Evolutionary conservation across 30 jellyfish, hydroid and myxozoan species (phyloP).

Genomic region (Cassiopea xamachana): DNA sequence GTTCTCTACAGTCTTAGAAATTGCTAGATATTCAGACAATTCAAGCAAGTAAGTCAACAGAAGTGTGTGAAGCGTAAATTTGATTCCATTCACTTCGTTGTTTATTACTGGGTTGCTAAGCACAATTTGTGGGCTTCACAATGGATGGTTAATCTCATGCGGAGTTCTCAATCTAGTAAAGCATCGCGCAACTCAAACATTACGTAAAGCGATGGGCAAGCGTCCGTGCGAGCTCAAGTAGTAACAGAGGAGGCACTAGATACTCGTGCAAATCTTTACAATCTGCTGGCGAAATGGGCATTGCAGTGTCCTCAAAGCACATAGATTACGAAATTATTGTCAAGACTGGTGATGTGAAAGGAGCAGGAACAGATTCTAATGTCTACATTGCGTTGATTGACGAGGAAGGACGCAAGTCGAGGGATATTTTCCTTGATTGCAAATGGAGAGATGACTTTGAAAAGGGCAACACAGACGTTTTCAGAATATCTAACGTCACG

Average conservation of each 20-base stretch:
- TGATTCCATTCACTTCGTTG: not conserved
- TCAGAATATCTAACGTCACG: constrained; percentile 76
- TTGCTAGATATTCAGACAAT: too few relatives aligned
- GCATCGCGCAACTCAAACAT: not conserved
- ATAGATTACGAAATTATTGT: constrained; percentile 82
- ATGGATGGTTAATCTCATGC: constrained; percentile 8
- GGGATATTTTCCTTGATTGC: constrained; percentile 77
- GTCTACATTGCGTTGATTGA: constrained; percentile 85
- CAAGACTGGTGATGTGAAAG: constrained; percentile 97
- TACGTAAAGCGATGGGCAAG: not conserved
- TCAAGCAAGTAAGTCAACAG: too few relatives aligned
- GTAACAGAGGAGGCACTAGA: not conserved
- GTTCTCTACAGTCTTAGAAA: too few relatives aligned
- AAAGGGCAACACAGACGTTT: constrained; percentile 84
- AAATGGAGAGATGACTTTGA: constrained; percentile 96
- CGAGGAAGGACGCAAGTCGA: constrained; percentile 73
- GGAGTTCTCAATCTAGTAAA: not conserved
- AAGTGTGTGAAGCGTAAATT: too few relatives aligned
- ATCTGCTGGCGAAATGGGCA: constrained; percentile 64
- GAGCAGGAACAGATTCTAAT: constrained; percentile 95
- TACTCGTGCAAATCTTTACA: not conserved
- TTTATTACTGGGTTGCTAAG: constrained; percentile 12
- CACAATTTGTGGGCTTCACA: not conserved
- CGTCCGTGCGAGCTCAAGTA: not conserved
- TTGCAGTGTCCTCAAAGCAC: constrained; percentile 62